These are phyloP conservation scores for Flexamia atlantica DNA, from an alignment of 2,888 invertebrate species.

Conservation along the genomic window DNA sequence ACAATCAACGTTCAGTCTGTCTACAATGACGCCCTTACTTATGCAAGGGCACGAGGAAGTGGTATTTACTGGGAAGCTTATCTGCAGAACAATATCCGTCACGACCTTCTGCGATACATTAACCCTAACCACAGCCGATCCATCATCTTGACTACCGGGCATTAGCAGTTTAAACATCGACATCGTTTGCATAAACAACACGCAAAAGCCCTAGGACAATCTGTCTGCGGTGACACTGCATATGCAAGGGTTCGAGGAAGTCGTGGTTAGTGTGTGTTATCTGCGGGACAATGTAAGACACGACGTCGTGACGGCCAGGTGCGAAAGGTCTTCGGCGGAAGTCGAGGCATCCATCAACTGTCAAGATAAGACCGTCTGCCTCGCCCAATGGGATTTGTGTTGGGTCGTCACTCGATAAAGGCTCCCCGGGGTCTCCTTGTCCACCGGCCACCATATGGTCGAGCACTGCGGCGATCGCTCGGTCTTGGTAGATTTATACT, in stretches of 20 bases:
- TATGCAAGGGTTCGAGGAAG: slow-evolving; percentile 18
- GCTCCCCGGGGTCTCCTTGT: slow-evolving; percentile 8
- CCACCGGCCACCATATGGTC: slow-evolving; percentile 7
- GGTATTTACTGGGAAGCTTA: too few species aligned
- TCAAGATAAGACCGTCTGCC: slow-evolving; percentile 7
- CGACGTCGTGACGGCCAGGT: slow-evolving; percentile 25
- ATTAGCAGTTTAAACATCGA: slow-evolving; percentile 3
- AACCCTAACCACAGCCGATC: slow-evolving; percentile 16
- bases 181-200: neutral
- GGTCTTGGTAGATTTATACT: neutral
- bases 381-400: slow-evolving; percentile 38
- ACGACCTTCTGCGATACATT: neutral
- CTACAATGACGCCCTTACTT: too few species aligned
- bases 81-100: too few species aligned
- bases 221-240: slow-evolving; percentile 3
- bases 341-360: slow-evolving; percentile 13
- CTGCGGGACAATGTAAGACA: neutral
- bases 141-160: slow-evolving; percentile 4
- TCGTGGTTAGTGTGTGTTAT: slow-evolving; percentile 24
- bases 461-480: neutral
- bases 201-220: neutral
- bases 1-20: too few species aligned
- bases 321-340: slow-evolving; percentile 15
- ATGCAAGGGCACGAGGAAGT: too few species aligned
- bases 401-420: neutral